Conservation (phyloP, 2,797 vertebrate species). For the Rhynchonycteris naso region DNA sequence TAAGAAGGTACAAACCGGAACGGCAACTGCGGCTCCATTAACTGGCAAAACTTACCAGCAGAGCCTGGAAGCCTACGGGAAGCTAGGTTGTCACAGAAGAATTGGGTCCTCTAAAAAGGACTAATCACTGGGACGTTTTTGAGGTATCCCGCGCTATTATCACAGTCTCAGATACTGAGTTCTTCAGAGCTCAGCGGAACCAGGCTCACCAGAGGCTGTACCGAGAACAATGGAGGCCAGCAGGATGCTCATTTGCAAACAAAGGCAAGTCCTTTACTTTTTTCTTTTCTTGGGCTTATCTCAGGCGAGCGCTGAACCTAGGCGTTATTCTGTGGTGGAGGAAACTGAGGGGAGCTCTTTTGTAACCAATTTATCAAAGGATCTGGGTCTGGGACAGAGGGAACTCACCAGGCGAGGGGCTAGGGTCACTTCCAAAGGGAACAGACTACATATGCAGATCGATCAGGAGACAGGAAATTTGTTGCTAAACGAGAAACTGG, state of each 20-base stretch:
- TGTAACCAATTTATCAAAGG: slow-evolving; percentile 87
- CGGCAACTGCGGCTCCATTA: not conserved
- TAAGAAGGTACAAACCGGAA: slow-evolving; percentile 57
- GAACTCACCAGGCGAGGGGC: slow-evolving; percentile 83
- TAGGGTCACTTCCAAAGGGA: slow-evolving; percentile 85
- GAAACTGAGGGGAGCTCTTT: slow-evolving; percentile 76
- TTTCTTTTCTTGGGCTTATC: slow-evolving; percentile 8
- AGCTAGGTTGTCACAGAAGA: not conserved
- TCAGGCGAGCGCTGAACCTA: not conserved
- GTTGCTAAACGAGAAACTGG: slow-evolving; percentile 84
- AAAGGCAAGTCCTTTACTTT: slow-evolving; percentile 75
- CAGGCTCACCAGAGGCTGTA: not conserved
- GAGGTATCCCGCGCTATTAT: not conserved
- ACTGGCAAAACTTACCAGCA: not conserved
- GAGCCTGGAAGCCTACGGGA: not conserved
- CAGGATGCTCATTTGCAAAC: slow-evolving; percentile 23
- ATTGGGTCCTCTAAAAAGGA: not conserved
- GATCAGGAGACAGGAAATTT: slow-evolving; percentile 85
- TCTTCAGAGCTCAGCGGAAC: not conserved
- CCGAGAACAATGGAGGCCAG: slow-evolving; percentile 51
- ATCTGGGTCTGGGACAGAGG: slow-evolving; percentile 82
- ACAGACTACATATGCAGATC: slow-evolving; percentile 83
- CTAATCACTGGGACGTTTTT: not conserved
- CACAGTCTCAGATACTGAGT: not conserved
- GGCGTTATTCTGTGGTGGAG: slow-evolving; percentile 74